Evolutionary conservation across 2,888 invertebrate genomes (phyloP).

Genomic region (Standfussiana lucernea): DNA sequence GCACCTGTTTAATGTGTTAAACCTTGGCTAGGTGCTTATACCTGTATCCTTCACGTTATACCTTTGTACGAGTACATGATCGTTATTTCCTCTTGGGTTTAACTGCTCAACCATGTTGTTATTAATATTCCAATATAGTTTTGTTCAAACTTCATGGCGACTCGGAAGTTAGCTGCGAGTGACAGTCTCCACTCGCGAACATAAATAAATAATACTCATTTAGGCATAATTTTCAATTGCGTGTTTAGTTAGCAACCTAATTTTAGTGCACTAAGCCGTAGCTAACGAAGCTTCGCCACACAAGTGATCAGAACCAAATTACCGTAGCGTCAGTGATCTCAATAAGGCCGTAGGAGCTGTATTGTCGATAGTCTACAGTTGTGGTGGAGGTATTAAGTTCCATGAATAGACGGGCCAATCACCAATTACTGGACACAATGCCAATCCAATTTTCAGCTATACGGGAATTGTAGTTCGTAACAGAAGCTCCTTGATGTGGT

Average conservation of each 20-base stretch:
- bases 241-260: not conserved
- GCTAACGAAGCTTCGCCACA: not conserved
- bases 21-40: slow-evolving; percentile 12
- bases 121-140: not conserved
- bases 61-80: not conserved
- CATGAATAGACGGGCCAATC: slow-evolving; percentile 48
- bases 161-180: too few relatives aligned
- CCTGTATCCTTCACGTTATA: not conserved
- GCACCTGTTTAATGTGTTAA: slow-evolving; percentile 31
- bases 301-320: not conserved
- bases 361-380: slow-evolving; percentile 15
- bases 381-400: slow-evolving; percentile 33
- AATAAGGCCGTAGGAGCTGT: slow-evolving; percentile 17
- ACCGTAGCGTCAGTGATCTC: slow-evolving; percentile 15
- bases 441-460: slow-evolving; percentile 46
- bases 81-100: not conserved
- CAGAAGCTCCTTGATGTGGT: slow-evolving; percentile 21
- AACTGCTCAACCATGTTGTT: not conserved
- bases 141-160: too few relatives aligned
- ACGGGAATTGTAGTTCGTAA: slow-evolving; percentile 30
- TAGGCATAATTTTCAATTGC: not conserved
- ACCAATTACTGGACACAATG: slow-evolving; percentile 54
- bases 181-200: too few relatives aligned
- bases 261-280: not conserved
- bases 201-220: too few relatives aligned